Base-by-base conservation (phyloP, 2,113 vertebrate species). In the Leptobrachium leishanense region DNA sequence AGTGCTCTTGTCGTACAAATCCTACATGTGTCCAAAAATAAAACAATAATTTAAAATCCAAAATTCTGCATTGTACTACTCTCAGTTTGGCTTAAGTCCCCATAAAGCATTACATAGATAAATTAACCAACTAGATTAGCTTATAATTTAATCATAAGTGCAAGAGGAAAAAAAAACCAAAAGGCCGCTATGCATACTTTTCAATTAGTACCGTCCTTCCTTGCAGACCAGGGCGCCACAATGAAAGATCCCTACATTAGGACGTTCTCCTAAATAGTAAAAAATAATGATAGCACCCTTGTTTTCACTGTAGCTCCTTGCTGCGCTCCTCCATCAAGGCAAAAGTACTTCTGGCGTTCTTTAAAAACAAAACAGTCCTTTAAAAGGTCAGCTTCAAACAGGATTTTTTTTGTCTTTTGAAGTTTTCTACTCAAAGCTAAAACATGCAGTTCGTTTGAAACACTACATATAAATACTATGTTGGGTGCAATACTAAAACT, bases 401-500 rank as follows among this genome's bases (percentile, higher is more conserved):
- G 84, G 20, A 31, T 31, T 31, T 82, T 84, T 72, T 88, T 80
- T 75, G 75, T 2, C 83, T 86, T 85, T 88, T 86, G 82, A 81
- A 86, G 68, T 55, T 57, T 6, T 76, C 43, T 53, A 65, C 43
- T 67, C 63, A 87, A 88, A 84, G 89, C 85, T 88, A 73, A 84
- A 86, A 87, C 87, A 85, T 85, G 84, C 86, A 89, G 84, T 86
- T 77, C 87, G 85, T 83, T 85, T 87, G 63, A 89, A 31, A 83
- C 64, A 80, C 71, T 74, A 84, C 85, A 80, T 92, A 90, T 90
- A 91, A 92, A 93, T 91, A 92, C 87, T 87, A 89, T 85, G 85
- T 87, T 87, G 90, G 86, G 71, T 80, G 77, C 83, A 86, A 88
- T 92, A 90, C 90, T 90, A 92, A 80, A 93, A 92, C 90, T 93